phyloP scores from a whole-genome alignment of 2,888 invertebrate genomes.

The Hypsopygia costalis region DNA sequence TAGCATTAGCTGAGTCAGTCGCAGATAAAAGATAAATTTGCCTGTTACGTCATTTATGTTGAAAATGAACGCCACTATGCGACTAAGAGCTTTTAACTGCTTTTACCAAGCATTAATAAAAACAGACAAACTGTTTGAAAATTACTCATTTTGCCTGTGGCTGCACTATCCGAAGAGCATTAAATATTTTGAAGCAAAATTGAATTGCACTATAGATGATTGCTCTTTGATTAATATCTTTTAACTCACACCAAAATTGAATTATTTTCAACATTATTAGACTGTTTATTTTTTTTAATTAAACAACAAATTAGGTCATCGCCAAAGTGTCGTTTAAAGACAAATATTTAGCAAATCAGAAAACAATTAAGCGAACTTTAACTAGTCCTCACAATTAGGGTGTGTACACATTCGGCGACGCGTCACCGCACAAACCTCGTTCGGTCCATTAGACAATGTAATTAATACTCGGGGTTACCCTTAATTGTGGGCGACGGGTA shows the following conservation, averaged over 20 bases:
- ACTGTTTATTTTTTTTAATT: no score
- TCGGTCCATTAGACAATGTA: constrained; percentile 74
- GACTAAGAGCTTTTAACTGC: constrained; percentile 45
- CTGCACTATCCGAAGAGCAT: constrained; percentile 40
- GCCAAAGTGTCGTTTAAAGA: not conserved
- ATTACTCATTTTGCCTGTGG: constrained; percentile 41
- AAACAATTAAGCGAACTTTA: constrained; percentile 16
- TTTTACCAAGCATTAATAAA: constrained; percentile 44
- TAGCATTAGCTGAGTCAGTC: no score
- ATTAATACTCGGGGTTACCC: constrained; percentile 72
- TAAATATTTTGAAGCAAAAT: constrained; percentile 43
- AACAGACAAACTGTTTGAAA: constrained; percentile 35
- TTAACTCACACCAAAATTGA: constrained; percentile 15
- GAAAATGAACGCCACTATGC: constrained; percentile 43
- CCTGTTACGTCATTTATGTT: no score
- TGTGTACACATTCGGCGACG: constrained; percentile 51
- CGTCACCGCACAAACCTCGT: constrained; percentile 53
- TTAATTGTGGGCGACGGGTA: constrained; percentile 66
- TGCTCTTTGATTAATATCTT: constrained; percentile 45
- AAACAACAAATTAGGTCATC: not conserved
- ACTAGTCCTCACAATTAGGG: constrained; percentile 31
- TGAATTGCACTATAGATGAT: constrained; percentile 45
- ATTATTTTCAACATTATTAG: no score
- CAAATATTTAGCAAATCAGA: constrained; percentile 10
- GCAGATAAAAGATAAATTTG: no score